phyloP scores from a whole-genome alignment of 2,888 invertebrate genomes.

The Graphium colonna region DNA sequence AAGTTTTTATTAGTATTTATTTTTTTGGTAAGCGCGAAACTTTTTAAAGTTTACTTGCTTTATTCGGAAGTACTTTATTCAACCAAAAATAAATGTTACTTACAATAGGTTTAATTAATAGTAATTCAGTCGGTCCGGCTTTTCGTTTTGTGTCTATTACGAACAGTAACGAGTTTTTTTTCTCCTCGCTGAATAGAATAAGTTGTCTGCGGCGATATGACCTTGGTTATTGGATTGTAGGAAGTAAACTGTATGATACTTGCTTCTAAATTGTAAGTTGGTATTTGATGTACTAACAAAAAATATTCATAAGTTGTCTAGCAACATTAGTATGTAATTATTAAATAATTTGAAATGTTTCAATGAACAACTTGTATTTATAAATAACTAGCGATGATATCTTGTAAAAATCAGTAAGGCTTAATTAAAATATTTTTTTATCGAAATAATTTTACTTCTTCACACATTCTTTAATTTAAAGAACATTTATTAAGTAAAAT shows the following conservation, averaged over 20 bases:
- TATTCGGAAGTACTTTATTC: constrained; percentile 22
- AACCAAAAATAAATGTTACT: constrained; percentile 26
- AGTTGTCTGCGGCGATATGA: constrained; percentile 71
- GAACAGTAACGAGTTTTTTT: constrained; percentile 62
- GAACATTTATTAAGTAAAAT: too few species aligned
- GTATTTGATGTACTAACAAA: constrained; percentile 77
- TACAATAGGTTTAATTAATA: constrained; percentile 40
- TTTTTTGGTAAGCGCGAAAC: constrained; percentile 66
- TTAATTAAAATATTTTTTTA: background rate
- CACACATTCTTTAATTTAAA: too few species aligned
- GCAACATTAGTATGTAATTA: constrained; percentile 39
- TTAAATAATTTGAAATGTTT: constrained; percentile 22
- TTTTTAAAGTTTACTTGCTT: constrained; percentile 50
- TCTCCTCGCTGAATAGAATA: constrained; percentile 64
- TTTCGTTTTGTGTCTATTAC: constrained; percentile 18
- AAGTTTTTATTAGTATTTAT: constrained; percentile 47
- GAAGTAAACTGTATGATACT: constrained; percentile 77
- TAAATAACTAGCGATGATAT: constrained; percentile 17
- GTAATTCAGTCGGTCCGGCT: constrained; percentile 29
- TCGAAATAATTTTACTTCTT: too few species aligned
- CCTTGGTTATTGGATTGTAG: constrained; percentile 80
- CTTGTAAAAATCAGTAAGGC: too few species aligned
- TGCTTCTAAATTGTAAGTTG: constrained; percentile 78
- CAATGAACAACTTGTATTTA: background rate
- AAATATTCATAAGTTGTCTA: constrained; percentile 61